Conservation (phyloP, 2,113 vertebrate species). For the Sisor rabdophorus region DNA sequence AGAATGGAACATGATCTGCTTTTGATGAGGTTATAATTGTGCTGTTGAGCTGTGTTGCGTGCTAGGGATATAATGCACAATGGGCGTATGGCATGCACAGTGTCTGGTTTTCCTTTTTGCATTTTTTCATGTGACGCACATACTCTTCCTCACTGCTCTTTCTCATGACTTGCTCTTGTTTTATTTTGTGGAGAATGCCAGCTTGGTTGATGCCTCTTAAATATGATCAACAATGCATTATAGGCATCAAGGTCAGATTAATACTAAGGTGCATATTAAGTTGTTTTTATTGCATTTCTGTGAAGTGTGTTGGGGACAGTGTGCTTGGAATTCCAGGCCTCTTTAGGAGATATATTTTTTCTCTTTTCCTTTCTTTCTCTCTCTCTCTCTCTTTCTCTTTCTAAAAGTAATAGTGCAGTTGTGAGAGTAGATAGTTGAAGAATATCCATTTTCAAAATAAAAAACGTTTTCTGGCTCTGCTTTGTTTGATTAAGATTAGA, state of each 20-base stretch:
- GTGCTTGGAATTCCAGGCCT: too few relatives aligned
- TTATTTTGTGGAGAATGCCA: neutral
- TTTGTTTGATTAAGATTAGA: neutral
- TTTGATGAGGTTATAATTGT: neutral
- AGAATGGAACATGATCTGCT: neutral
- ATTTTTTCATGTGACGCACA: neutral
- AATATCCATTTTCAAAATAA: neutral
- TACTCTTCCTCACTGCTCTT: neutral
- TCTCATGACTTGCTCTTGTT: neutral
- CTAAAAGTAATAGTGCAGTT: neutral
- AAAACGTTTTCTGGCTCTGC: neutral
- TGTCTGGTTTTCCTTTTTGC: neutral
- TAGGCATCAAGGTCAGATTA: too few relatives aligned
- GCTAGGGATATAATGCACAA: neutral
- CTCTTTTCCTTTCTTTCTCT: too few relatives aligned
- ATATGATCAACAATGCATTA: too few relatives aligned
- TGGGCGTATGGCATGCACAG: neutral
- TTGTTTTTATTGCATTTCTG: too few relatives aligned
- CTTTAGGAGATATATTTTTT: too few relatives aligned
- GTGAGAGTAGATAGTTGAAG: neutral
- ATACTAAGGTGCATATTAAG: too few relatives aligned
- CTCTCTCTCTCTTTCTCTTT: neutral
- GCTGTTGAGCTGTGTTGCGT: neutral
- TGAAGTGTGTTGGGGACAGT: too few relatives aligned
- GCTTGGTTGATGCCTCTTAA: neutral